These are phyloP conservation scores for Falco columbarius DNA, from an alignment of 2,797 vertebrate genomes.

Conservation along the genomic window DNA sequence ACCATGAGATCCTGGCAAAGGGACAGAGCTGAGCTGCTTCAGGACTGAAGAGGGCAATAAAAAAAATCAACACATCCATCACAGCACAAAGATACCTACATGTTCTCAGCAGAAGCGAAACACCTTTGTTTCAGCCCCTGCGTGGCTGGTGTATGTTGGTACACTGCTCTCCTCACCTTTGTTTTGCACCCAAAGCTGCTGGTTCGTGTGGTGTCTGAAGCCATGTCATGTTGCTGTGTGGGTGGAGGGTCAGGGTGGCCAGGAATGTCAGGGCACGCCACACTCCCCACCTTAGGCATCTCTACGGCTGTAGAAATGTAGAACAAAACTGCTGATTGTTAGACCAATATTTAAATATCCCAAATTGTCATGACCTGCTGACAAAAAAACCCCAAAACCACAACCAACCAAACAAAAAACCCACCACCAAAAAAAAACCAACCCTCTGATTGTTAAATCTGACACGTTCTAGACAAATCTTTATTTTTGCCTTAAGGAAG, in stretches of 20 bases:
- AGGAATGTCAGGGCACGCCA: neutral
- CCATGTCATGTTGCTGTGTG: accelerated
- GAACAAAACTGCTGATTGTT: neutral
- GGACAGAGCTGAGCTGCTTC: neutral
- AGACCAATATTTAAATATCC: neutral
- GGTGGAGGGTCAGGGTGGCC: neutral
- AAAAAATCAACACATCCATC: neutral
- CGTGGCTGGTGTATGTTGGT: neutral
- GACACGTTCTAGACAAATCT: neutral
- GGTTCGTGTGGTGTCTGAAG: neutral
- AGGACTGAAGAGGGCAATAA: neutral
- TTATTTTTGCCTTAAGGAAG: neutral
- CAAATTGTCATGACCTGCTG: neutral
- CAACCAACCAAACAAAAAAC: neutral
- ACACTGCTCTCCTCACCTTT: neutral
- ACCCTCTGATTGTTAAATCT: neutral
- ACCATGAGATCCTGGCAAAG: neutral
- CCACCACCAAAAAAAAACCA: too few relatives aligned
- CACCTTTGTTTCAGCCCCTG: neutral
- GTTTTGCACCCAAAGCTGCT: neutral
- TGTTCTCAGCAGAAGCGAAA: neutral
- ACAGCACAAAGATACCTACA: neutral
- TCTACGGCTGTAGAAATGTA: neutral
- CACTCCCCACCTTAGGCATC: accelerated
- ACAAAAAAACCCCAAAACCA: too few relatives aligned